Evolutionary conservation across 2,888 invertebrate genomes (phyloP).

Genomic region (Macrosiphum euphorbiae): DNA sequence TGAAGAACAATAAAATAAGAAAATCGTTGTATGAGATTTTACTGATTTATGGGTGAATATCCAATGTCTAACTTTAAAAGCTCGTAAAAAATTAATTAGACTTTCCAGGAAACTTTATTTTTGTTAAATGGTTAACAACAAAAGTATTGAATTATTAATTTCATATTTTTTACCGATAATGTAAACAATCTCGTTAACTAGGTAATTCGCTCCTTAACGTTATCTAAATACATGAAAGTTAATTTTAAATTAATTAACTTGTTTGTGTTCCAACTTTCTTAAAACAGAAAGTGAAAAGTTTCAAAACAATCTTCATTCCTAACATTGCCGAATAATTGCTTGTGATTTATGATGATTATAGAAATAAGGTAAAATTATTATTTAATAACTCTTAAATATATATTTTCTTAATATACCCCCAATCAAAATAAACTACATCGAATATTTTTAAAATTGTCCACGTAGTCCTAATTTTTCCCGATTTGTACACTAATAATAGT

Average conservation of each 20-base stretch:
- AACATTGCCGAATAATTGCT: neutral
- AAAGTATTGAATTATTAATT: neutral
- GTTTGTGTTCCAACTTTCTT: neutral
- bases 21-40: too few species aligned
- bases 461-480: neutral
- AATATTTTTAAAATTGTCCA: neutral
- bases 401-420: neutral
- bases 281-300: neutral
- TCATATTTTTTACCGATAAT: neutral
- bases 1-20: too few species aligned
- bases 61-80: neutral
- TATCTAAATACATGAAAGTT: neutral
- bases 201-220: neutral
- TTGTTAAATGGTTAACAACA: neutral
- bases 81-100: too few species aligned
- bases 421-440: neutral
- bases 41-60: too few species aligned
- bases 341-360: constrained; percentile 32
- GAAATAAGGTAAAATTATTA: neutral
- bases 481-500: neutral
- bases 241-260: neutral
- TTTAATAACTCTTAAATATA: neutral
- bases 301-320: constrained; percentile 25
- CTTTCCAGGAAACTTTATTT: too few species aligned
- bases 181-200: neutral